phyloP scores from a whole-genome alignment of 64 coral and sea anemone genomes.

The Porites lutea region DNA sequence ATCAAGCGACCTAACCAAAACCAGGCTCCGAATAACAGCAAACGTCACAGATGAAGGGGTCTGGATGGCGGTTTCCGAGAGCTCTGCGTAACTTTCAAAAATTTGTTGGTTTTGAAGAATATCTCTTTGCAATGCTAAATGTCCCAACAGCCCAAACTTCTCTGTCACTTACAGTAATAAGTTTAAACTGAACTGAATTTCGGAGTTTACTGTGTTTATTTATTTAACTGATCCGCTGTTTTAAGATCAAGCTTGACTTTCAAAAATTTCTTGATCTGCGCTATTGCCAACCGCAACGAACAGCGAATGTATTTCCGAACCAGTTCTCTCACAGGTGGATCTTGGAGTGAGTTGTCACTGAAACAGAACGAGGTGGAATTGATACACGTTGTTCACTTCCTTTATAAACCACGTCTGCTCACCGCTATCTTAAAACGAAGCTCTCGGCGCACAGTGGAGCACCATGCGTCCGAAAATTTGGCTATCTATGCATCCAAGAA shows the following conservation, averaged over 20 bases:
- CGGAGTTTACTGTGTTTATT: neutral
- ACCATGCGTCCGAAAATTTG: too few species aligned
- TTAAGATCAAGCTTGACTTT: conserved; percentile 88
- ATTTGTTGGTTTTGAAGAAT: too few species aligned
- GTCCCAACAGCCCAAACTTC: neutral
- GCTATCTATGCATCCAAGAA: too few species aligned
- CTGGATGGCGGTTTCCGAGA: too few species aligned
- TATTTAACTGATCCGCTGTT: conserved; percentile 70
- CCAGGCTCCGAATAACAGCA: too few species aligned
- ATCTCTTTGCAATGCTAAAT: too few species aligned
- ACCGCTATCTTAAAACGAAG: too few species aligned
- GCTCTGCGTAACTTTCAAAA: too few species aligned
- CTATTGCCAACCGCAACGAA: conserved; percentile 93
- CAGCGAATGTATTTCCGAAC: conserved; percentile 91
- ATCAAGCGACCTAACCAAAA: too few species aligned
- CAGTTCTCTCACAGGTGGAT: conserved; percentile 62
- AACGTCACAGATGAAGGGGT: too few species aligned
- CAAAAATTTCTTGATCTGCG: conserved; percentile 91
- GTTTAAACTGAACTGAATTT: neutral
- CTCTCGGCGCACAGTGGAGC: too few species aligned
- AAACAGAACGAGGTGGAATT: neutral
- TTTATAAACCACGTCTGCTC: too few species aligned
- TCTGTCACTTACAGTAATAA: neutral
- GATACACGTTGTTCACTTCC: neutral
- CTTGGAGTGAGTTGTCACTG: conserved; percentile 54